Evolutionary conservation across 2,888 invertebrate genomes (phyloP), one percentile per base, ranked within the genome.

Genomic region (Anagyrus pseudococci): DNA sequence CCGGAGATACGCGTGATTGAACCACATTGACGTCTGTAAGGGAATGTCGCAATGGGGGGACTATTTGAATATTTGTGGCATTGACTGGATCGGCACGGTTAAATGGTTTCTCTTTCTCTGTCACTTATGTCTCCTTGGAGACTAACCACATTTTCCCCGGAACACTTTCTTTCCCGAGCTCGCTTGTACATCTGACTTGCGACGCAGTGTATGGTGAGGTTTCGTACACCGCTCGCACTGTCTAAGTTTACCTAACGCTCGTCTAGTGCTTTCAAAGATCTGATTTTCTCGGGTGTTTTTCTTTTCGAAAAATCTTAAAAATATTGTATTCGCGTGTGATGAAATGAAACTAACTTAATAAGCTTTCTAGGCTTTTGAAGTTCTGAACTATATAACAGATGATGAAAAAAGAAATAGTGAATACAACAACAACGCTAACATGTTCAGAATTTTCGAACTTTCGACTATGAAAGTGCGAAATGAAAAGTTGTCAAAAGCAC

Each of bases 101-200:
- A 29, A 4, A 29, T 8, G 33, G 33, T 37, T 15, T 37, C 15
- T 37, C 33, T 8, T 15, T 10, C 15, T 10, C 33, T 2, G 33
- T 37, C 33, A 8, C 15, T 37, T 10, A 37, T 37, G 33, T 37
- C 33, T 15, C 33, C 33, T 2, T 15, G 33, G 13, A 8, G 33
- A 37, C 33, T 15, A 15, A 8, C 33, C 33, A 15, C 15, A 2
- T 13, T 37, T 37, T 37, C 33, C 33, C 26, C 56, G 57, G 57
- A 64, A 64, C 44, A 57, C 64, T 64, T 64, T 64, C 64, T 64
- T 64, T 50, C 13, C 25, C 44, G 17, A 17, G 25, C 13, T 40
- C 33, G 33, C 33, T 37, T 37, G 37, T 29, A 29, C 33, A 46
- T 52, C 47, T 17, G 26, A 17, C 29, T 20, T 48, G 10, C 26